Conservation (phyloP, 1,140 invertebrate species). For the Drosophila rufa region DNA sequence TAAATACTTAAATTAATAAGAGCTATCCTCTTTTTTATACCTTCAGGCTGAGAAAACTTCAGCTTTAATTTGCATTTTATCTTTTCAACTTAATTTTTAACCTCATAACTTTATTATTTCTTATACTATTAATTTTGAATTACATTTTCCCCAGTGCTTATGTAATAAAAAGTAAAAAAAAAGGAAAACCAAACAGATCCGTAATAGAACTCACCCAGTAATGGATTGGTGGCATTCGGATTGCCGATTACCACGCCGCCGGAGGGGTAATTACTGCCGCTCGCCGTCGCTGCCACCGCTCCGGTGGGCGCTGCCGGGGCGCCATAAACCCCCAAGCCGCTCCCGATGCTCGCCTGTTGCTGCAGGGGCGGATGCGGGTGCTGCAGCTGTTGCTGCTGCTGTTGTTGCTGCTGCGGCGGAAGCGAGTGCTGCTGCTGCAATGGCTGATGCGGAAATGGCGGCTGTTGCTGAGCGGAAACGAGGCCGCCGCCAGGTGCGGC, state of each 20-base stretch:
- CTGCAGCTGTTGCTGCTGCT: slow-evolving; percentile 49
- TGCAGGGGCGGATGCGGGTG: slow-evolving; percentile 62
- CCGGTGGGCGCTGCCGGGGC: slow-evolving; percentile 62
- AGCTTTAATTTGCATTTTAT: too few relatives aligned
- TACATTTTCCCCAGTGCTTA: not conserved
- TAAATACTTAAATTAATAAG: too few relatives aligned
- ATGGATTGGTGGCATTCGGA: slow-evolving; percentile 82
- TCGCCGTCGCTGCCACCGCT: slow-evolving; percentile 30
- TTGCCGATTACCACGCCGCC: slow-evolving; percentile 81
- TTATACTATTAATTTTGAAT: not conserved
- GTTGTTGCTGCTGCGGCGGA: slow-evolving; percentile 35
- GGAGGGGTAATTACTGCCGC: slow-evolving; percentile 67
- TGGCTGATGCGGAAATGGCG: slow-evolving; percentile 25
- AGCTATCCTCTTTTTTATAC: too few relatives aligned
- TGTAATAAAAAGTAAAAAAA: not conserved
- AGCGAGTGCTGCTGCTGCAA: slow-evolving; percentile 35
- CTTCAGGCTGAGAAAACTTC: not conserved
- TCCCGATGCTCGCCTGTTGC: slow-evolving; percentile 68
- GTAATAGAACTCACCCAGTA: slow-evolving; percentile 71
- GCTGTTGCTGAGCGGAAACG: slow-evolving; percentile 36
- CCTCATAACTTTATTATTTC: not conserved
- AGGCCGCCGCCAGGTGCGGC: slow-evolving; percentile 24
- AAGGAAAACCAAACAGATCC: not conserved
- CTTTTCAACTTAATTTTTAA: too few relatives aligned
- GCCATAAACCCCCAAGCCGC: slow-evolving; percentile 62